These are phyloP conservation scores for Phyllotreta cruciferae DNA, from an alignment of 2,888 invertebrate species.

Conservation along the genomic window DNA sequence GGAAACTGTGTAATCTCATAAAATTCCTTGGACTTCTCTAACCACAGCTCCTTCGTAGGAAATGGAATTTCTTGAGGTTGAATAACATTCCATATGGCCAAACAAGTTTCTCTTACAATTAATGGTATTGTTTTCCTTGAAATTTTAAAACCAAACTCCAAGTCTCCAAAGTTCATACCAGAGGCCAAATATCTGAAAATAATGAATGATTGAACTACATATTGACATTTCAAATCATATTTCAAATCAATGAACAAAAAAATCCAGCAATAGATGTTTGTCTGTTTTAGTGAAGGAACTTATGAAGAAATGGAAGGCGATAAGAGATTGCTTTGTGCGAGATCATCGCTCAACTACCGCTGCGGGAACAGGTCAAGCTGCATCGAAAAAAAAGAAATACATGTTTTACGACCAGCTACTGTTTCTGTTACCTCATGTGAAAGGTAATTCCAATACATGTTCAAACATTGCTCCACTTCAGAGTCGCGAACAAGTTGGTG, in stretches of 20 bases:
- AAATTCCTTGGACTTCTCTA: slow-evolving; percentile 16
- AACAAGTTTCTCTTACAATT: slow-evolving; percentile 14
- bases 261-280: too few relatives aligned
- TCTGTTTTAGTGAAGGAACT: not conserved
- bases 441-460: slow-evolving; percentile 21
- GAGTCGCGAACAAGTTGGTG: slow-evolving; percentile 14
- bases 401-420: slow-evolving; percentile 24
- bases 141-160: not conserved
- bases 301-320: slow-evolving; percentile 5
- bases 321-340: slow-evolving; percentile 10
- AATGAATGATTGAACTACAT: not conserved
- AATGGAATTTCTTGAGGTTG: slow-evolving; percentile 16
- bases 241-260: not conserved
- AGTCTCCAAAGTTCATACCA: not conserved
- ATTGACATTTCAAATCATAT: too few relatives aligned
- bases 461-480: slow-evolving; percentile 24
- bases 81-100: slow-evolving; percentile 14
- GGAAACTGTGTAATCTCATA: slow-evolving; percentile 13
- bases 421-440: slow-evolving; percentile 23
- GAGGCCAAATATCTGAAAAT: slow-evolving; percentile 11
- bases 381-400: slow-evolving; percentile 23
- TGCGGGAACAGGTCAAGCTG: slow-evolving; percentile 18
- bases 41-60: slow-evolving; percentile 21
- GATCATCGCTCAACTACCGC: slow-evolving; percentile 14
- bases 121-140: not conserved